Evolutionary conservation across 1,140 invertebrate species (phyloP), one percentile per base, ranked within the genome.

Genomic region (Pseudomyrmex gracilis): DNA sequence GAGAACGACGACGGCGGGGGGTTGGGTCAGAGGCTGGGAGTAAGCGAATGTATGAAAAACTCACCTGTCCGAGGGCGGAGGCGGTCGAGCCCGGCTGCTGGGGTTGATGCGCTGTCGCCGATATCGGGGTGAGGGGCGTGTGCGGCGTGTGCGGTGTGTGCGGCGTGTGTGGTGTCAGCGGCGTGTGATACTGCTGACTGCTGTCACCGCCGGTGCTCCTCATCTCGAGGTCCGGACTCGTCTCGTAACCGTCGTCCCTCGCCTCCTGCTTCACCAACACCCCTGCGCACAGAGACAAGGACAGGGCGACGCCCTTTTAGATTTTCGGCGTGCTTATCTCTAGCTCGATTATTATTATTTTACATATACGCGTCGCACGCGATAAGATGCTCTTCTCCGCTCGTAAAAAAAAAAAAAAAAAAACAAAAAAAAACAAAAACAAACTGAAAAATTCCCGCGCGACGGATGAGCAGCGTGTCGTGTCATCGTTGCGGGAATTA

Each of bases 211-310:
- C 94, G 87, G 92, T 94, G 89, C 94, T 94, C 82, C 94, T 92
- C 90, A 96, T 93, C 90, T 96, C 96, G 92, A 97, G 96, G 93
- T 97, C 97, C 89, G 96, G 97, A 94, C 97, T 97, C 85, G 97
- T 97, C 95, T 98, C 97, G 95, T 97, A 97, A 84, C 97, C 97
- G 94, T 98, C 97, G 95, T 98, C 97, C 91, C 97, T 95, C 85
- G 96, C 96, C 93, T 97, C 97, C 90, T 96, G 95, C 90, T 96
- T 96, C 92, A 96, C 96, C 91, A 93, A 92, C 70, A 95, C 93
- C 73, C 95, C 95, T 94, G 87, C 86, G 82, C 77, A 64, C 73
- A 77, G 66, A 89, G 76, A 77, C 73, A 82, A 89, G 87, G 73
- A 53, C 67, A 78, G 66, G 73, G 74, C 61, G 63, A 47, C 60